Evolutionary conservation across 2,888 invertebrate species (phyloP).

Genomic region (Nezara viridula): DNA sequence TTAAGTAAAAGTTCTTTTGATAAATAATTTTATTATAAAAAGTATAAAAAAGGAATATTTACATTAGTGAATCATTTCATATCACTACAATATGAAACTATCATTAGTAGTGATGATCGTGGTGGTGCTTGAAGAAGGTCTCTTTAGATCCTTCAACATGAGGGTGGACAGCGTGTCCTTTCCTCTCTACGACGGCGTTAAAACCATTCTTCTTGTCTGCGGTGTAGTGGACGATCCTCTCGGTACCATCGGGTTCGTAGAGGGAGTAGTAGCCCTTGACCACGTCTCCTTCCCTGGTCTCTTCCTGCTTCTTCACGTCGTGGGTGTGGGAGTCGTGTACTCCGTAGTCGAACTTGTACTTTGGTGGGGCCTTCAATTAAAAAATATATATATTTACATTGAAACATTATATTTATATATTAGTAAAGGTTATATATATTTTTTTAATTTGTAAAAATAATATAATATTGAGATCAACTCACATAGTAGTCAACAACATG

Average conservation of each 20-base stretch:
- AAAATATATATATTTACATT: not conserved
- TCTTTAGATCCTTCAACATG: not conserved
- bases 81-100: not conserved
- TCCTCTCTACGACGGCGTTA: conserved; percentile 60
- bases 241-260: conserved; percentile 61
- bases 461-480: conserved; percentile 60
- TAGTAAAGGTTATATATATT: not conserved
- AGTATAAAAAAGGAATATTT: not conserved
- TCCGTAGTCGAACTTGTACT: conserved; percentile 61
- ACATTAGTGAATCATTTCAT: not conserved
- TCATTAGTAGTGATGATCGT: not conserved
- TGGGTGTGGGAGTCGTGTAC: conserved; percentile 61
- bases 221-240: conserved; percentile 66
- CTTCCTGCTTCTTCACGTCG: conserved; percentile 60
- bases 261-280: conserved; percentile 62
- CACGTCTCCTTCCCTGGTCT: conserved; percentile 58
- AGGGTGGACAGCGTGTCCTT: conserved; percentile 58
- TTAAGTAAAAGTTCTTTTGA: not conserved
- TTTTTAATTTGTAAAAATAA: not conserved
- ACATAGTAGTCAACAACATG: conserved; percentile 63
- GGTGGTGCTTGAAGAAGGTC: not conserved
- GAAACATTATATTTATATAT: not conserved
- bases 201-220: conserved; percentile 64
- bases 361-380: conserved; percentile 52
- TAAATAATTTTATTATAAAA: conserved; percentile 7